Evolutionary conservation across 2,797 vertebrate genomes (phyloP).

Genomic region (Acanthopagrus latus): DNA sequence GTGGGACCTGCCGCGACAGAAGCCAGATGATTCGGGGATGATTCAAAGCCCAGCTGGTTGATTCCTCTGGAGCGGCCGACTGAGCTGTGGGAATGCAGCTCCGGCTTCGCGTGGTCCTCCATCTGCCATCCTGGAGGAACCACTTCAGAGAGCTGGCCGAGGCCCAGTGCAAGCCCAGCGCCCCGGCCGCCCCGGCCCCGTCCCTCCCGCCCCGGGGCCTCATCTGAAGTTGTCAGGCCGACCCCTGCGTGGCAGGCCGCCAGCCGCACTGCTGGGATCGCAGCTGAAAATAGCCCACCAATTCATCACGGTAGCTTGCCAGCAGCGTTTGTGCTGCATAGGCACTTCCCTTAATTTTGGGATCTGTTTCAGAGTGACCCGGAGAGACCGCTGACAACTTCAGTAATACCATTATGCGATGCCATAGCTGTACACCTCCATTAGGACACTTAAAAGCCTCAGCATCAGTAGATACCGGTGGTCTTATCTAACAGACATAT

Average conservation of each 20-base stretch:
- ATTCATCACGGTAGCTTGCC: constrained; percentile 78
- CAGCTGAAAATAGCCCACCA: constrained; percentile 80
- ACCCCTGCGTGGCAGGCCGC: constrained; percentile 73
- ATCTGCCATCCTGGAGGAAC: constrained; percentile 80
- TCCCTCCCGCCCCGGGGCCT: constrained; percentile 61
- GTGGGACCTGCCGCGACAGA: constrained; percentile 70
- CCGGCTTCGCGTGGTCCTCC: constrained; percentile 70
- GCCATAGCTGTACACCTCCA: constrained; percentile 24
- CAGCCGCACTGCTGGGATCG: constrained; percentile 70
- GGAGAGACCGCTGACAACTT: constrained; percentile 62
- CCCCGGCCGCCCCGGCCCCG: constrained; percentile 39
- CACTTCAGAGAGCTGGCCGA: constrained; percentile 73
- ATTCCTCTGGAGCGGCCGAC: constrained; percentile 64
- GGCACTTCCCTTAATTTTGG: constrained; percentile 72
- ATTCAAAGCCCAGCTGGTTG: constrained; percentile 74
- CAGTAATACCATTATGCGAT: constrained; percentile 53
- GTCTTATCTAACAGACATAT: constrained; percentile 33
- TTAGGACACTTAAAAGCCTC: constrained; percentile 38
- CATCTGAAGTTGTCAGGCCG: constrained; percentile 75
- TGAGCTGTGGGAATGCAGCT: constrained; percentile 64
- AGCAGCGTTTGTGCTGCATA: constrained; percentile 64
- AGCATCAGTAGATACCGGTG: constrained; percentile 28
- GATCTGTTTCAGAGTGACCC: constrained; percentile 72
- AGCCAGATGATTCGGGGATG: constrained; percentile 77
- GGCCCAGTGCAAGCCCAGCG: constrained; percentile 51